Percentiles rank a stretch among this genome's conserved stretches.
Evolutionary conservation across 2,797 vertebrate genomes (phyloP).

Genomic region (Scolopax bukidnonensis): DNA sequence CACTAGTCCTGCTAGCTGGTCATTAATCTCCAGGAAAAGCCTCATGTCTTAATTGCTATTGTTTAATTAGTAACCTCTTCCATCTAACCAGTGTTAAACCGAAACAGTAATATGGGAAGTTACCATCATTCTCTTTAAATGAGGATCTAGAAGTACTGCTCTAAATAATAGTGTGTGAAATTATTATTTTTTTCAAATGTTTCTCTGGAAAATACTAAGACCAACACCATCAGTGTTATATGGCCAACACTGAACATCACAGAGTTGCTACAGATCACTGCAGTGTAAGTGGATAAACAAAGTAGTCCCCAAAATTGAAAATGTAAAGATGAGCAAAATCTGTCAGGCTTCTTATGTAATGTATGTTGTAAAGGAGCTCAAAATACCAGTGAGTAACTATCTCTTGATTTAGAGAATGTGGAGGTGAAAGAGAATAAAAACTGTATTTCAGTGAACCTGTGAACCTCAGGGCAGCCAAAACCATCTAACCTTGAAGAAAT

Average conservation of each 20-base stretch:
- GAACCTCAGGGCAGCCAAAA: background rate
- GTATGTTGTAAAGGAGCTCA: background rate
- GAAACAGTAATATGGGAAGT: conserved; percentile 24
- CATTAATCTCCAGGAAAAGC: conserved; percentile 66
- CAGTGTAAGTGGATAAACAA: background rate
- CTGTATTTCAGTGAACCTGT: background rate
- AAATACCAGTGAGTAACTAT: background rate
- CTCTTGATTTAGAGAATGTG: background rate
- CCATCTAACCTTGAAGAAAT: background rate
- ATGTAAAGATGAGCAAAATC: background rate
- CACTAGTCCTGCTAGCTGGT: conserved; percentile 27
- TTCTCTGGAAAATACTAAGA: background rate
- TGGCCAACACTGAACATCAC: background rate
- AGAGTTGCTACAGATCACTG: background rate
- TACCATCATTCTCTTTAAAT: background rate
- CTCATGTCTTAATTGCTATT: conserved; percentile 43
- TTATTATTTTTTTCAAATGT: background rate
- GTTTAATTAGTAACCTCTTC: conserved; percentile 57
- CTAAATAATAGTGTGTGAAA: background rate
- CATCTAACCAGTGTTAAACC: conserved; percentile 7
- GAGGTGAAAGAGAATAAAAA: background rate
- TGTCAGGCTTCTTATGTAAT: background rate
- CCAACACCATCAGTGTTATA: background rate
- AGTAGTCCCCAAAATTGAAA: background rate
- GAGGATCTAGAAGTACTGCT: background rate